These are phyloP conservation scores for Blastobasis lacticolella DNA, from an alignment of 2,888 invertebrate species.

Conservation along the genomic window DNA sequence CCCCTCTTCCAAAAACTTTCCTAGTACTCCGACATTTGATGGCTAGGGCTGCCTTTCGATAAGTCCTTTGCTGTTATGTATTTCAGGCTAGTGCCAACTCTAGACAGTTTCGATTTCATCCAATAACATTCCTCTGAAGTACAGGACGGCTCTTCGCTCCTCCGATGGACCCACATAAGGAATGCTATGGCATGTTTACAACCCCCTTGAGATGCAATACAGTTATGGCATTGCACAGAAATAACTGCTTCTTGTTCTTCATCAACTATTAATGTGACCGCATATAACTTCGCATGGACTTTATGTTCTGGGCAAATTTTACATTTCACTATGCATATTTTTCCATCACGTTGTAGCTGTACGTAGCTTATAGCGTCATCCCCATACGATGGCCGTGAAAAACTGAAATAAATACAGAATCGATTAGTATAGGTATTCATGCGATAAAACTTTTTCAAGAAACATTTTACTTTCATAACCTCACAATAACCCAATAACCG, in stretches of 20 bases:
- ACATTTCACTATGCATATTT: slow-evolving; percentile 17
- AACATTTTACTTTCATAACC: too few species aligned
- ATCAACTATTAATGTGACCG: slow-evolving; percentile 18
- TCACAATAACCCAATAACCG: too few species aligned
- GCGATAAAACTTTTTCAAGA: background rate
- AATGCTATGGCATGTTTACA: slow-evolving; percentile 31
- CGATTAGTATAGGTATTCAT: background rate
- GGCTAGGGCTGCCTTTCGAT: slow-evolving; percentile 14
- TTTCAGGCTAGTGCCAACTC: slow-evolving; percentile 23
- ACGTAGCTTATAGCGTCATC: slow-evolving; percentile 21
- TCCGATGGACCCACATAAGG: slow-evolving; percentile 27
- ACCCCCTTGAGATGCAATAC: slow-evolving; percentile 22
- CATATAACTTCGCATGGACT: slow-evolving; percentile 21
- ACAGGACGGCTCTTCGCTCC: slow-evolving; percentile 29
- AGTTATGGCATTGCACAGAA: slow-evolving; percentile 20
- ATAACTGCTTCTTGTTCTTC: slow-evolving; percentile 16
- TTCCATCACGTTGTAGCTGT: background rate
- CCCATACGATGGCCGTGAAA: slow-evolving; percentile 19
- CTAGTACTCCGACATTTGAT: slow-evolving; percentile 10
- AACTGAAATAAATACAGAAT: slow-evolving; percentile 10
- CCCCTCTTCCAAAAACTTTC: slow-evolving; percentile 17
- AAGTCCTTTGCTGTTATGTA: slow-evolving; percentile 22
- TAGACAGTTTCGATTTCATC: slow-evolving; percentile 25
- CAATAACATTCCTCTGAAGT: slow-evolving; percentile 25
- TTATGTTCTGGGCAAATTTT: slow-evolving; percentile 28